These are phyloP conservation scores for Eupithecia tripunctaria DNA, from an alignment of 2,888 invertebrate species.

Conservation along the genomic window DNA sequence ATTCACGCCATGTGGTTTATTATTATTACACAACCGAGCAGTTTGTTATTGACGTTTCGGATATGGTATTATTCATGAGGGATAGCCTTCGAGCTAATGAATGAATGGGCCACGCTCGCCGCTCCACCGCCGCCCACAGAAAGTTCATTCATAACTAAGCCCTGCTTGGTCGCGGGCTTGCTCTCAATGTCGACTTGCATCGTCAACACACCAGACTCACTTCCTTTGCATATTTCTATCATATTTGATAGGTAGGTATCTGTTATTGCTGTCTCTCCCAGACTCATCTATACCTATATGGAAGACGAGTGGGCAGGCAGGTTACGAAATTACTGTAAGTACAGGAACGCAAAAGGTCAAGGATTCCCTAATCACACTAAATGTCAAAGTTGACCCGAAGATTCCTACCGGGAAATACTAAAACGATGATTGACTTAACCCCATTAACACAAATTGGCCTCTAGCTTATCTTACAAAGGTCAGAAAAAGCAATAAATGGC, in stretches of 20 bases:
- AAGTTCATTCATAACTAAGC: conserved; percentile 78
- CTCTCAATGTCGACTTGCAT: conserved; percentile 67
- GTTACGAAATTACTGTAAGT: conserved; percentile 21
- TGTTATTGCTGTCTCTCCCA: conserved; percentile 4
- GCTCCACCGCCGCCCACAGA: conserved; percentile 75
- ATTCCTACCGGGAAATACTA: conserved; percentile 39
- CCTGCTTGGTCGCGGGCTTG: conserved; percentile 71
- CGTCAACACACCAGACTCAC: conserved; percentile 41
- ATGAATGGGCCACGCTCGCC: conserved; percentile 73
- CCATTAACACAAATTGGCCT: conserved; percentile 54
- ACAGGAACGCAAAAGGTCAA: conserved; percentile 37
- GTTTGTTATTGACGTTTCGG: conserved; percentile 72
- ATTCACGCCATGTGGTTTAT: conserved; percentile 17
- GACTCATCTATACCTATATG: not conserved
- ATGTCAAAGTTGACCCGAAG: conserved; percentile 52
- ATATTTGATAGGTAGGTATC: not conserved
- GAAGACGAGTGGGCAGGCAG: conserved; percentile 10
- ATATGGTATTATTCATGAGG: conserved; percentile 80
- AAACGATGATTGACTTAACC: conserved; percentile 45
- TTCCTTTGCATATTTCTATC: not conserved
- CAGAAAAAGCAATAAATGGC: conserved; percentile 74
- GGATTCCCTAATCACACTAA: conserved; percentile 38
- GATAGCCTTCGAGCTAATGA: conserved; percentile 80
- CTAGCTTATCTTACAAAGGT: conserved; percentile 69
- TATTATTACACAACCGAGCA: conserved; percentile 26